Conservation (phyloP, 23 tunicate species). For the Ciona savignyi region DNA sequence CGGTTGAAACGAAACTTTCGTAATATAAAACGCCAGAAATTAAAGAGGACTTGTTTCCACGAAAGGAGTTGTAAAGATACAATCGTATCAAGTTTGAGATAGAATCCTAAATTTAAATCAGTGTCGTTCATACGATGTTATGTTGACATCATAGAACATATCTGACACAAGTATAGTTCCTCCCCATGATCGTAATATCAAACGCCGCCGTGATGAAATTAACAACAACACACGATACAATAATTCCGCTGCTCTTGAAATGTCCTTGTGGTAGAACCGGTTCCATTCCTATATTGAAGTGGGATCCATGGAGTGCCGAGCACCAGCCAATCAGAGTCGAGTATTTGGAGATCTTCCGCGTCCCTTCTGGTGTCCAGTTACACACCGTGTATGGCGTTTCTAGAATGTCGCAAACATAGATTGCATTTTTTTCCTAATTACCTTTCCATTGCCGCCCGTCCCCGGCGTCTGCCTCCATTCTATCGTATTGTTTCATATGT, state of each 20-base stretch:
- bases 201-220: no score
- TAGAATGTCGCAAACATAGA: neutral
- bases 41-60: no score
- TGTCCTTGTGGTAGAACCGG: constrained; percentile 49
- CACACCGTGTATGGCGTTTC: neutral
- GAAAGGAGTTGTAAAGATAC: no score
- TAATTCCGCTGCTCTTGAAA: constrained; percentile 44
- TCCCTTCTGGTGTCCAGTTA: constrained; percentile 44
- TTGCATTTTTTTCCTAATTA: neutral
- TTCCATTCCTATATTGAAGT: constrained; percentile 12
- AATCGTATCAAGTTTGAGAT: no score
- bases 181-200: no score
- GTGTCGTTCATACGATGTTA: no score
- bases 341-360: constrained; percentile 15
- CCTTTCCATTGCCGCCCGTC: neutral
- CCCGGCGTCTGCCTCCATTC: neutral
- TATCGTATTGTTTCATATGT: neutral
- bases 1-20: no score
- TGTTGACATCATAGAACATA: no score
- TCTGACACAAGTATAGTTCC: no score
- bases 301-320: constrained; percentile 9
- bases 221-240: neutral
- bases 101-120: no score
- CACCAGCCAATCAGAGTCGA: constrained; percentile 39
- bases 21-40: no score